These are phyloP conservation scores for Calliphora vomitoria DNA, from an alignment of 2,888 invertebrate genomes.

Conservation along the genomic window DNA sequence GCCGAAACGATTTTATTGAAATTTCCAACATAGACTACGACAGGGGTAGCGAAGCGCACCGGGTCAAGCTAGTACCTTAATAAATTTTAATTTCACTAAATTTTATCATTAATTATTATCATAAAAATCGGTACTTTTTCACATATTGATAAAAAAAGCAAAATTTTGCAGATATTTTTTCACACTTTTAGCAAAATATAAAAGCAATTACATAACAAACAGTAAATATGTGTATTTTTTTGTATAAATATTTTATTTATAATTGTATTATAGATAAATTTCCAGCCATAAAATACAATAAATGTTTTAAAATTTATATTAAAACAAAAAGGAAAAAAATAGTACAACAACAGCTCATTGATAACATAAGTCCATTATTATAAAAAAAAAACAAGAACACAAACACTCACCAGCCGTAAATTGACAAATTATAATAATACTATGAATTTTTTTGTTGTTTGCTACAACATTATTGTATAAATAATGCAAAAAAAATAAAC, in stretches of 20 bases:
- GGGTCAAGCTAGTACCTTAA: neutral
- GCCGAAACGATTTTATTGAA: no score
- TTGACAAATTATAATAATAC: constrained; percentile 74
- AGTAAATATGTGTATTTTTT: neutral
- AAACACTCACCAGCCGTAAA: constrained; percentile 49
- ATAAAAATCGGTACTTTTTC: neutral
- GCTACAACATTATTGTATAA: constrained; percentile 12
- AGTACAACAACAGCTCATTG: constrained; percentile 48
- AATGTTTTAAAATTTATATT: constrained; percentile 61
- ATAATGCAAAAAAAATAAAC: constrained; percentile 57
- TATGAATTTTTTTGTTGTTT: constrained; percentile 31
- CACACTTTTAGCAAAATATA: neutral
- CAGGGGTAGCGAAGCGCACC: no score
- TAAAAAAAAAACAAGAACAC: neutral
- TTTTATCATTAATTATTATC: constrained; percentile 34
- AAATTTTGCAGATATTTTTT: neutral
- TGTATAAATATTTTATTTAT: constrained; percentile 61
- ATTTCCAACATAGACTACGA: no score
- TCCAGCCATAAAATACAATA: constrained; percentile 59
- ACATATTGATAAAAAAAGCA: neutral
- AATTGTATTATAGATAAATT: constrained; percentile 72
- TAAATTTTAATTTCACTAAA: constrained; percentile 9
- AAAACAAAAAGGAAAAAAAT: constrained; percentile 9
- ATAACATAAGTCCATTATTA: constrained; percentile 70
- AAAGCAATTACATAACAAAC: constrained; percentile 21